Evolutionary conservation across 2,797 vertebrate genomes (phyloP), one percentile per base, ranked within the genome.

Genomic region (Microctenopoma lineatum): DNA sequence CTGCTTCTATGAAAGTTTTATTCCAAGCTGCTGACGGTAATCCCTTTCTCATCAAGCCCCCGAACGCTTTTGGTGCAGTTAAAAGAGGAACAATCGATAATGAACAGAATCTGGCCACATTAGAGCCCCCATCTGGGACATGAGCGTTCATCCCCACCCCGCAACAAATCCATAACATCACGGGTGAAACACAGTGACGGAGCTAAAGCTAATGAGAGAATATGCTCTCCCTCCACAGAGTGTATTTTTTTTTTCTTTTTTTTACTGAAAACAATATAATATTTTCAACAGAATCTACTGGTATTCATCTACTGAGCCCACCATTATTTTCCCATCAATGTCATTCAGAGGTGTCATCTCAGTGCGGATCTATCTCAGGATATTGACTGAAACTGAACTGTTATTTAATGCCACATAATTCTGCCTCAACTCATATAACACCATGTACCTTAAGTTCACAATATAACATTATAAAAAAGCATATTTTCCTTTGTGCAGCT

Each of bases 51-150:
- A 81, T 84, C 59, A 27, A 77, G 80, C 64, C 82, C 82, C 81
- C 80, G 81, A 90, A 82, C 58, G 53, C 81, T 77, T 73, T 81
- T 12, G 36, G 78, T 81, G 79, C 73, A 84, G 81, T 87, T 89
- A 88, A 90, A 90, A 88, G 82, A 84, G 72, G 85, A 89, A 82
- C 87, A 88, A 91, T 93, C 91, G 66, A 91, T 92, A 89, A 79
- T 85, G 81, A 89, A 89, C 85, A 87, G 85, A 89, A 90, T 92
- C 84, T 84, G 70, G 83, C 73, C 85, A 87, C 83, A 88, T 91
- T 90, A 87, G 76, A 87, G 75, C 78, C 84, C 36, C 86, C 86
- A 66, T 87, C 85, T 86, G 85, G 86, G 85, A 86, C 82, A 82
- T 73, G 72, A 85, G 85, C 77, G 68, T 58, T 80, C 84, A 77